These are phyloP conservation scores for Calliopsis andreniformis DNA, from an alignment of 1,140 invertebrate species.

Conservation along the genomic window DNA sequence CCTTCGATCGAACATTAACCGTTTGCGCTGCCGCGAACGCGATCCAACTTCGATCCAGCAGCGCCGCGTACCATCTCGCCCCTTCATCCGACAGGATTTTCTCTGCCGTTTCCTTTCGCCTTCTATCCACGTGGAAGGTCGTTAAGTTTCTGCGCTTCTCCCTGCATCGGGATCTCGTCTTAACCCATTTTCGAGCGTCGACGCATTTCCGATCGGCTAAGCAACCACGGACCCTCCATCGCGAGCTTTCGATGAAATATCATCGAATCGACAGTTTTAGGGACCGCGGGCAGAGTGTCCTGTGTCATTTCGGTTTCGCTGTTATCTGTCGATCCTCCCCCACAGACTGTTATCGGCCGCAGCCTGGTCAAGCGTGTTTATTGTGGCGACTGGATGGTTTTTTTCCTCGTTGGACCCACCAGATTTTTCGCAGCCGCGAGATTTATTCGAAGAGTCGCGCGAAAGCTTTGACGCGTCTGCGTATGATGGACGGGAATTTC, in stretches of 20 bases:
- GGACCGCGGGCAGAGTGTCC: constrained; percentile 28
- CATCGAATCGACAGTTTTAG: constrained; percentile 36
- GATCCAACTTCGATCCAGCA: constrained; percentile 45
- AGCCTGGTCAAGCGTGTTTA: constrained; percentile 26
- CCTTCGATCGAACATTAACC: constrained; percentile 58
- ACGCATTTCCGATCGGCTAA: constrained; percentile 36
- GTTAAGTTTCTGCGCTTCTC: constrained; percentile 18
- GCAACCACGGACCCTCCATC: neutral
- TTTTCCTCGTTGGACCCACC: neutral
- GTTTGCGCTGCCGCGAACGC: constrained; percentile 60
- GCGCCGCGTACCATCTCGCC: neutral
- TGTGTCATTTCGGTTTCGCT: constrained; percentile 52
- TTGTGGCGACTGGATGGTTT: neutral
- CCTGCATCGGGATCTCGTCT: constrained; percentile 30
- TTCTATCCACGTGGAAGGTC: constrained; percentile 9
- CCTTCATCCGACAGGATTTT: too few relatives aligned
- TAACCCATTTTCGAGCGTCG: constrained; percentile 25
- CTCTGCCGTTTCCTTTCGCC: neutral
- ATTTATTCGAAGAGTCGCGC: constrained; percentile 53
- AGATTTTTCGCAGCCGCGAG: constrained; percentile 41
- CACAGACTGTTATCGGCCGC: constrained; percentile 19
- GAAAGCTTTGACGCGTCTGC: constrained; percentile 45
- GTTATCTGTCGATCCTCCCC: constrained; percentile 55
- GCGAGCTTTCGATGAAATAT: constrained; percentile 52
- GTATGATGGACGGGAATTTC: constrained; percentile 45